Conservation (phyloP, 2,888 invertebrate species). For the Villa cingulata region DNA sequence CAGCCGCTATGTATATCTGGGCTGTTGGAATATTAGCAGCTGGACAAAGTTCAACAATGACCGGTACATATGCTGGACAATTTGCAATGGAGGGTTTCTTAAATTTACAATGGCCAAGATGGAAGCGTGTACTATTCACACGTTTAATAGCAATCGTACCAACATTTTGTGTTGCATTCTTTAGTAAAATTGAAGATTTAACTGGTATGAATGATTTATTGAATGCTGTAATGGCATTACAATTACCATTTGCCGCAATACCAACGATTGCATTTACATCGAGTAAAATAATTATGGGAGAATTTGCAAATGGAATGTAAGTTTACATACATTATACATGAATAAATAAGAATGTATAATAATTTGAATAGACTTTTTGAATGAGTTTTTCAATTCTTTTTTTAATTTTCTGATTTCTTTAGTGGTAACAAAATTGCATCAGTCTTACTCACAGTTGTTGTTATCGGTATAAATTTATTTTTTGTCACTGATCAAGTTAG, state of each 20-base stretch:
- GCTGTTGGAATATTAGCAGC: slow-evolving; percentile 69
- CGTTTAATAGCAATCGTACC: slow-evolving; percentile 63
- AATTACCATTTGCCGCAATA: slow-evolving; percentile 75
- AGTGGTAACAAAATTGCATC: slow-evolving; percentile 57
- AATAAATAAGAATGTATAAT: too few species aligned
- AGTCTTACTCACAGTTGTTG: slow-evolving; percentile 49
- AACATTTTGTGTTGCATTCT: slow-evolving; percentile 57
- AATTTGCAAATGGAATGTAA: slow-evolving; percentile 68
- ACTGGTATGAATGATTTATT: slow-evolving; percentile 72
- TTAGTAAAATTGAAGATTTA: slow-evolving; percentile 51
- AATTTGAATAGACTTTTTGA: not conserved
- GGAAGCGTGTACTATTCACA: slow-evolving; percentile 76
- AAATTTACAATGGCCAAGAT: slow-evolving; percentile 70
- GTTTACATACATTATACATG: slow-evolving; percentile 23
- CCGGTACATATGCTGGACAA: slow-evolving; percentile 76
- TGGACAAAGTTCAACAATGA: slow-evolving; percentile 75
- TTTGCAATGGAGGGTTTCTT: slow-evolving; percentile 83
- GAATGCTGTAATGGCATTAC: slow-evolving; percentile 76
- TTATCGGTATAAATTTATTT: slow-evolving; percentile 67
- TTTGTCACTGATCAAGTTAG: slow-evolving; percentile 54
- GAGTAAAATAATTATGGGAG: slow-evolving; percentile 64
- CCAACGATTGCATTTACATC: slow-evolving; percentile 80
- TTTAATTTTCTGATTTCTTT: too few species aligned
- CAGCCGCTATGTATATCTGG: slow-evolving; percentile 71
- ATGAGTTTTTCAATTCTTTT: slow-evolving; percentile 21